Evolutionary conservation across 2,888 invertebrate genomes (phyloP), one percentile per base, ranked within the genome.

Genomic region (Loripinus fragilis): DNA sequence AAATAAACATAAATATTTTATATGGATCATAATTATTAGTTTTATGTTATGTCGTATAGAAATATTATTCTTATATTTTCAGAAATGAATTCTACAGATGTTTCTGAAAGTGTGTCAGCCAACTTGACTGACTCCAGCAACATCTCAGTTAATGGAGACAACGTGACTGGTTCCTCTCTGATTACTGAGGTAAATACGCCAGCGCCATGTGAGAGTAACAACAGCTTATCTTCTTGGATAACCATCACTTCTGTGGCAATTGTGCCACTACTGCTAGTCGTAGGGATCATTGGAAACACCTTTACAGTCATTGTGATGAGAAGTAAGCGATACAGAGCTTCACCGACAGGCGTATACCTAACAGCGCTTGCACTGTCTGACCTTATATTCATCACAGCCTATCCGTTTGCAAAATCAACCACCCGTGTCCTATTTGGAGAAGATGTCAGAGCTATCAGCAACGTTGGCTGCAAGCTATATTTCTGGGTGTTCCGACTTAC

Each of bases 351-450:
- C 64, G 52, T 81, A 23, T 72, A 78, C 41, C 75, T 88, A 7
- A 80, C 80, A 0, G 84, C 86, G 0, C 71, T 88, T 25, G 80
- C 86, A 15, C 17, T 85, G 10, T 86, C 86, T 0, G 88, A 88
- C 42, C 80, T 86, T 0, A 80, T 73, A 12, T 80, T 84, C 55
- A 82, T 81, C 23, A 17, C 86, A 3, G 45, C 81, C 23, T 78
- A 72, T 12, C 86, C 86, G 1, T 86, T 86, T 72, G 87, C 82
- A 48, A 85, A 86, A 66, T 71, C 69, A 3, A 86, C 83, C 68
- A 50, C 87, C 17, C 71, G 76, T 10, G 66, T 74, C 20, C 15
- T 86, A 20, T 64, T 87, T 28, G 71, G 70, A 0, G 41, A 72
- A 7, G 88, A 88, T 71, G 66, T 81, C 20, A 72, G 85, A 45